Evolutionary conservation across 2,888 invertebrate species (phyloP).

Genomic region (Leucoma salicis): DNA sequence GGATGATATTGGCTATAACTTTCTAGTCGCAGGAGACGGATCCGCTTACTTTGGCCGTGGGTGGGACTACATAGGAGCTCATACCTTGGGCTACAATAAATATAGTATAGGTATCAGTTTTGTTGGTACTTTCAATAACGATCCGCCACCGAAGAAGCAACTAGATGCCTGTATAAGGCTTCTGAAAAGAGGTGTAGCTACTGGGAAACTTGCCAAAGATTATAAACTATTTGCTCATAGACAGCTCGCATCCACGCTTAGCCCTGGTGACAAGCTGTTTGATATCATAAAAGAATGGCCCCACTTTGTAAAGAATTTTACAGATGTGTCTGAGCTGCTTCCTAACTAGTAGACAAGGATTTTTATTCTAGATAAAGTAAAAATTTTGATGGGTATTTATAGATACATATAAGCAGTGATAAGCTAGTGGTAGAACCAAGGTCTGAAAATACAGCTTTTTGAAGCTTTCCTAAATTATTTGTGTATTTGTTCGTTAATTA

Average conservation of each 20-base stretch:
- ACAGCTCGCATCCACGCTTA: slow-evolving; percentile 84
- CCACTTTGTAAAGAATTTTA: slow-evolving; percentile 78
- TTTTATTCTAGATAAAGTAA: background rate
- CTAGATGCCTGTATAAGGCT: slow-evolving; percentile 84
- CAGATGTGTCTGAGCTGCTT: slow-evolving; percentile 45
- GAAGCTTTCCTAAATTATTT: too few relatives aligned
- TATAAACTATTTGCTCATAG: slow-evolving; percentile 87
- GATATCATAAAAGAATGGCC: slow-evolving; percentile 86
- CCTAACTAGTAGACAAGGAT: slow-evolving; percentile 46
- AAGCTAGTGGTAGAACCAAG: too few relatives aligned
- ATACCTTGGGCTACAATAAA: slow-evolving; percentile 85
- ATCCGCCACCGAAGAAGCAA: slow-evolving; percentile 74
- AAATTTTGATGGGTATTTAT: background rate
- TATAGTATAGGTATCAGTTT: slow-evolving; percentile 87
- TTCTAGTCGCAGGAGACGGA: slow-evolving; percentile 90
- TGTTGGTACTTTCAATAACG: slow-evolving; percentile 86
- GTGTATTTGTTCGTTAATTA: too few relatives aligned
- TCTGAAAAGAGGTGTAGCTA: slow-evolving; percentile 83
- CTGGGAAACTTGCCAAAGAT: slow-evolving; percentile 82
- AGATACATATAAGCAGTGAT: too few relatives aligned
- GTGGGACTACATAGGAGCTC: slow-evolving; percentile 88
- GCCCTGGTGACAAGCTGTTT: slow-evolving; percentile 86
- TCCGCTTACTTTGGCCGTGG: slow-evolving; percentile 88
- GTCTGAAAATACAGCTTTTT: too few relatives aligned
- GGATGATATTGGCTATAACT: slow-evolving; percentile 89